Base-by-base conservation (phyloP, 1,140 invertebrate species). In the Pachyrhynchus sulphureomaculatus region DNA sequence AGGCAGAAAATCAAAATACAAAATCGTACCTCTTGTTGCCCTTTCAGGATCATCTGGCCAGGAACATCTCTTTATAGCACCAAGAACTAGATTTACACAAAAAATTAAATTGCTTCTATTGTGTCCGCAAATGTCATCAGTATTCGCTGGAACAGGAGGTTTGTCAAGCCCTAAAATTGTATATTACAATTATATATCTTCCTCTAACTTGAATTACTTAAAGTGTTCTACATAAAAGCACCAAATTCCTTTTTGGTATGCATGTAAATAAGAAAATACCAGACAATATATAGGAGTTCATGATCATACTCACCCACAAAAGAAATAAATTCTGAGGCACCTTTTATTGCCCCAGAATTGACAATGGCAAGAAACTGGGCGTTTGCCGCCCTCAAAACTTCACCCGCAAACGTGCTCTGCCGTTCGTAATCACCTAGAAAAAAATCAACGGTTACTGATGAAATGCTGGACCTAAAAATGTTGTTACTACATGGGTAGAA, bases 361-460 rank as follows among this genome's bases (percentile, higher is more conserved):
- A 78, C 80, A 26, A 90, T 81, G 12, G 78, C 70, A 2, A 85
- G 69, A 56, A 67, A 67, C 9, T 85, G 84, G 3, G 74, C 68
- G 9, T 82, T 80, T 1, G 83, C 84, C 34, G 86, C 84, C 10
- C 79, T 74, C 34, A 91, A 79, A 9, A 94, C 85, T 77, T 93
- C 88, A n/a, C 86, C 85, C 2, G 95, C 86, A 65, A 94, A 93
- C 17, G 82, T 78, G 18, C 86, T 87, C 73, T 96, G 92, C 2
- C 90, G 83, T 59, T 92, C 88, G 73, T 91, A 95, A 76, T 95
- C 89, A 72, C 90, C 87, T 59, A 70, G 92, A 92, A 60, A 93
- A 88, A 80, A 95, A 95, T 20, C n/a, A n/a, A n/a, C n/a, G n/a
- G n/a, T n/a, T n/a, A n/a, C n/a, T n/a, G n/a, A n/a, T n/a, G n/a